Base-by-base conservation (phyloP, 2,113 vertebrate genomes). In the Hemibagrus wyckioides region DNA sequence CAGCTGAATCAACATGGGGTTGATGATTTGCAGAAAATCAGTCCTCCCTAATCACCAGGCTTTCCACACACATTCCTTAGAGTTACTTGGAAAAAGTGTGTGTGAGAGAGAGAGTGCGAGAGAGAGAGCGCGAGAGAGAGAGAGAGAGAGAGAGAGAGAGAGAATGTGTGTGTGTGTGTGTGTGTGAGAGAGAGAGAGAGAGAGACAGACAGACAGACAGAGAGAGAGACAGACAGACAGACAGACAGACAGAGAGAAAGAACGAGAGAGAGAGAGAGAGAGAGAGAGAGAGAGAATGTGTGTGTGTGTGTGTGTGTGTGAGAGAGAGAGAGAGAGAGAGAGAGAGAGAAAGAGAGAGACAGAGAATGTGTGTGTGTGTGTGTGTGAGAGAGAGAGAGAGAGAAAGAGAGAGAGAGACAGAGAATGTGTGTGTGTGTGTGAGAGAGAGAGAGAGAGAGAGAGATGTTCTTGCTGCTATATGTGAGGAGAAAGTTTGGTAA, bases 1-100 rank as follows among this genome's bases (percentile, higher is more conserved):
- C 86, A 89, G 86, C 88, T 90, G 86, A 88, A 89, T 87, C 82
- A 88, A 90, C 86, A 89, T 39, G 82, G 21, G 48, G 63, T 52
- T 57, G 69, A 59, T 88, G 76, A 88, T 84, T 84, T 86, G 56
- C 84, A 86, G 84, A 87, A 83, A 88, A 90, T 87, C 75, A 61
- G 77, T 44, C 30, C 63, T 87, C 39, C 41, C 50, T 57, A 39
- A 82, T 65, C 10, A 82, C 63, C 30, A 85, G 48, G 82, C 85
- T 67, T 69, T 85, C 56, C 73, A 69, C 50, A 82, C 44, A 76
- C 77, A 89, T 90, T 85, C 82, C 59, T 82, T 30, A n/a, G 80
- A 14, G 50, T 41, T 67, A 67, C 41, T 52, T 33, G 50, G 50
- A 36, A 25, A 30, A 10, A 54, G 48, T 52, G 17, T 39, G n/a